A percentile compares a stretch with the other conserved stretches of the same genome.
Conservation (phyloP, 92 coral and sea anemone genomes). For the Epizoanthus stellaris region DNA sequence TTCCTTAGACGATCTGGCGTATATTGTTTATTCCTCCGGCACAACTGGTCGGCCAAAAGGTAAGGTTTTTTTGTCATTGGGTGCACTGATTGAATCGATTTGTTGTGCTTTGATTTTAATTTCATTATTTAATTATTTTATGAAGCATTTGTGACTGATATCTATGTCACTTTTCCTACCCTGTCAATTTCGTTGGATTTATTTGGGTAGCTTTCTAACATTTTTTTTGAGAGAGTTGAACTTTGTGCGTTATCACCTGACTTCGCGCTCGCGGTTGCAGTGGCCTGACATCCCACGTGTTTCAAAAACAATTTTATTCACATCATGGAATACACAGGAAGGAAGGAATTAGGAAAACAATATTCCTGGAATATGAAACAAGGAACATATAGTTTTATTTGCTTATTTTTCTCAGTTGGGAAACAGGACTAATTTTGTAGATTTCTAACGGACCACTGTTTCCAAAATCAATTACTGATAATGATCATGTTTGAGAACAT, state of each 20-base stretch:
- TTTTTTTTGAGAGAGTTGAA: too few species aligned
- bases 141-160: too few species aligned
- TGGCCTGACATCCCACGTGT: neutral
- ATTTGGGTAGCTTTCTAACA: too few species aligned
- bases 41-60: slow-evolving; percentile 93
- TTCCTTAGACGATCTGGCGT: slow-evolving; percentile 75
- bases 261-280: neutral
- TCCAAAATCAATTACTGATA: neutral
- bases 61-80: slow-evolving; percentile 1
- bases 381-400: neutral
- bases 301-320: neutral
- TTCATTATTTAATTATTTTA: too few species aligned
- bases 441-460: neutral
- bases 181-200: too few species aligned
- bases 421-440: too few species aligned
- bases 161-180: too few species aligned
- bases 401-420: neutral
- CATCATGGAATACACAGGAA: neutral
- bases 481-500: neutral
- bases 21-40: slow-evolving; percentile 89
- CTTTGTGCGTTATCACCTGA: neutral
- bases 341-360: neutral
- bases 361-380: neutral
- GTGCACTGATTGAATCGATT: neutral
- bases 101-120: too few species aligned